Conservation (phyloP, 2,888 invertebrate genomes). For the Vannuccia rotundouncinata region DNA sequence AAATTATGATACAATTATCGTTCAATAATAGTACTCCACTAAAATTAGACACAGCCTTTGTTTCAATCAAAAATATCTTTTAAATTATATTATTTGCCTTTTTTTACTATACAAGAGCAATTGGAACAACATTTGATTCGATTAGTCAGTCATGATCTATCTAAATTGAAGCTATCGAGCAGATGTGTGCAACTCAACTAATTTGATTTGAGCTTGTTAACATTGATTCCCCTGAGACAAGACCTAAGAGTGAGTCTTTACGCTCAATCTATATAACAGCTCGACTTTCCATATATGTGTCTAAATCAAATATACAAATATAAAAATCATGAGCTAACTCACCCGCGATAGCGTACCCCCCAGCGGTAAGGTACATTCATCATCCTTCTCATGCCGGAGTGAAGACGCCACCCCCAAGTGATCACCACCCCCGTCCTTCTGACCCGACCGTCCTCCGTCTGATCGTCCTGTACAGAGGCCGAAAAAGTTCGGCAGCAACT, state of each 20-base stretch:
- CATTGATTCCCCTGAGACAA: background rate
- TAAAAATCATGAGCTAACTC: background rate
- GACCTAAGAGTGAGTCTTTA: background rate
- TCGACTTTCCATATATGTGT: no score
- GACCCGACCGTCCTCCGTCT: background rate
- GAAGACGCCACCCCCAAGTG: background rate
- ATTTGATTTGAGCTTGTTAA: background rate
- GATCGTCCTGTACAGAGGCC: slow-evolving; percentile 23
- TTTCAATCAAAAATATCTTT: no score
- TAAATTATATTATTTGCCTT: no score
- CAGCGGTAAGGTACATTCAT: background rate
- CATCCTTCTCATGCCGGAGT: background rate
- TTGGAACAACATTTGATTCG: no score
- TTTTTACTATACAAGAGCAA: no score
- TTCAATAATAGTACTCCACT: no score
- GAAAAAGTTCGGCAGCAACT: slow-evolving; percentile 36
- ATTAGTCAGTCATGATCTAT: background rate
- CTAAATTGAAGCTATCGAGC: background rate
- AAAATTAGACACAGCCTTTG: no score
- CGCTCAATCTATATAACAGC: no score
- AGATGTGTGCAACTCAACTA: background rate
- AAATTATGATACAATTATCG: no score
- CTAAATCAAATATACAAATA: background rate
- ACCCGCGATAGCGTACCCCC: background rate
- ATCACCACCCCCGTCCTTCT: background rate